Conservation (phyloP, 2,888 invertebrate genomes). For the Himalopsyche tibetana region DNA sequence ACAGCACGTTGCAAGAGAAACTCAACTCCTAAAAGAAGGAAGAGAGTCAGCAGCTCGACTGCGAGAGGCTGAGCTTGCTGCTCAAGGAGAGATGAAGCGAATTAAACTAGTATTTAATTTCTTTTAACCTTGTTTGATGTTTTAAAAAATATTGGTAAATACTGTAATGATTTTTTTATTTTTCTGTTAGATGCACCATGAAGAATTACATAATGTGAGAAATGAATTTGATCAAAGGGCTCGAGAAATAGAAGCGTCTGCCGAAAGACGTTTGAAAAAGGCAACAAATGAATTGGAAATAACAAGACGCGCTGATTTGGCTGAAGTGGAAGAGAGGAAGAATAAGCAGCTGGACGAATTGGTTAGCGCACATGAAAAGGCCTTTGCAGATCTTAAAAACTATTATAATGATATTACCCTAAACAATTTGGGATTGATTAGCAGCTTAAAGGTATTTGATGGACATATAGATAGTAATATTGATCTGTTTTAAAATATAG, state of each 20-base stretch:
- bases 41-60: constrained; percentile 81
- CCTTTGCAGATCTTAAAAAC: constrained; percentile 92
- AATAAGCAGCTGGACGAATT: constrained; percentile 90
- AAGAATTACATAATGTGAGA: constrained; percentile 81
- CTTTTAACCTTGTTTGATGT: background rate
- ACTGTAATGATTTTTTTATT: background rate
- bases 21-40: constrained; percentile 86
- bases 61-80: constrained; percentile 82
- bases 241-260: constrained; percentile 77
- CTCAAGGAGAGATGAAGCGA: constrained; percentile 84
- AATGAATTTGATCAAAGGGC: constrained; percentile 75
- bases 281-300: constrained; percentile 84
- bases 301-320: constrained; percentile 88
- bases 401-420: constrained; percentile 97
- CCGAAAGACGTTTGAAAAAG: constrained; percentile 84
- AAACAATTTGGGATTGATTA: constrained; percentile 93
- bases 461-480: too few species aligned
- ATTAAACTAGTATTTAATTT: constrained; percentile 78
- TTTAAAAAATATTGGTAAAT: background rate
- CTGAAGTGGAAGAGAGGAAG: constrained; percentile 94
- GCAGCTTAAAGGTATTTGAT: constrained; percentile 84
- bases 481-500: background rate
- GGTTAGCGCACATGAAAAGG: constrained; percentile 88
- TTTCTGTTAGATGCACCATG: constrained; percentile 77
- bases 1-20: constrained; percentile 86